These are phyloP conservation scores for Rhabdomys dilectus DNA, from an alignment of 2,113 vertebrate genomes.

Conservation along the genomic window DNA sequence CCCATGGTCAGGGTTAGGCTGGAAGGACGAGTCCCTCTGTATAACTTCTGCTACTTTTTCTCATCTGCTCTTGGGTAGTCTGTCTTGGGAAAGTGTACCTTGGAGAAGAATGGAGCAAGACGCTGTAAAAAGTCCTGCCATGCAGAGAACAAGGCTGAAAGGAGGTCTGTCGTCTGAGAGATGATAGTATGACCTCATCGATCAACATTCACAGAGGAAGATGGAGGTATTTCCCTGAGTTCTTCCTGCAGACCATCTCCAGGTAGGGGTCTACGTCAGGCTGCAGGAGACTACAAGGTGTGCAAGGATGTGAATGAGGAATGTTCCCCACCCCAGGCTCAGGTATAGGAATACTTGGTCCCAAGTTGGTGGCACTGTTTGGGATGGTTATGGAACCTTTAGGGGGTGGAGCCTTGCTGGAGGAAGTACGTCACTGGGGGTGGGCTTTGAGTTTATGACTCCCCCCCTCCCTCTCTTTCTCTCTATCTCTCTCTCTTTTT, in stretches of 20 bases:
- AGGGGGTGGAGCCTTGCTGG: not conserved
- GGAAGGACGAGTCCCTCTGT: not conserved
- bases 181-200: too few relatives aligned
- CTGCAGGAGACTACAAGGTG: not conserved
- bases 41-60: not conserved
- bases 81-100: not conserved
- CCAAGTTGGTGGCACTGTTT: not conserved
- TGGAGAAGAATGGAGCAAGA: not conserved
- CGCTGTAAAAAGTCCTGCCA: not conserved
- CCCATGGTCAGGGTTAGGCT: not conserved
- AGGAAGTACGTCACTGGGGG: not conserved
- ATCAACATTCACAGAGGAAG: not conserved
- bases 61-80: not conserved
- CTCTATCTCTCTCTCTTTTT: too few relatives aligned
- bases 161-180: not conserved
- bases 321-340: not conserved
- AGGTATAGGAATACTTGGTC: not conserved
- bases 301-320: not conserved
- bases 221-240: not conserved
- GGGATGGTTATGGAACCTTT: not conserved
- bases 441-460: not conserved
- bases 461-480: too few relatives aligned
- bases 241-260: not conserved
- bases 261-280: not conserved
- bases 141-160: not conserved